Conservation (phyloP, 2,113 vertebrate species). For the Platichthys stellatus region DNA sequence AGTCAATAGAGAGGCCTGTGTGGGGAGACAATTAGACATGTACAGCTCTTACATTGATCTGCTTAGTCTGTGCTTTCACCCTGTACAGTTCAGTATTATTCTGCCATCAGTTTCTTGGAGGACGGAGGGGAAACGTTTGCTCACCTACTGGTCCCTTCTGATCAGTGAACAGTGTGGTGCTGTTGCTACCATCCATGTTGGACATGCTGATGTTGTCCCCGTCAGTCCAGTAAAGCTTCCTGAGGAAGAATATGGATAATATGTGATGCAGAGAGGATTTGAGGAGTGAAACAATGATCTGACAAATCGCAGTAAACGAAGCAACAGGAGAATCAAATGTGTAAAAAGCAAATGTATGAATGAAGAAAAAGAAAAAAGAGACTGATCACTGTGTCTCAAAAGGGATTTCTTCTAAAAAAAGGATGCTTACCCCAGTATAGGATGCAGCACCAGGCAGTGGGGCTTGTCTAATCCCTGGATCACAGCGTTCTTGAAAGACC, state of each 20-base stretch:
- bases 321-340: not conserved
- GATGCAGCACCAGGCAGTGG: constrained; percentile 92
- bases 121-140: constrained; percentile 24
- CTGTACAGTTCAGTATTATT: not conserved
- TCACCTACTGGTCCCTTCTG: constrained; percentile 94
- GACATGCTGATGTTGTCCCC: constrained; percentile 95
- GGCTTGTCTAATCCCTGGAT: constrained; percentile 96
- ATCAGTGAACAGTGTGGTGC: constrained; percentile 86
- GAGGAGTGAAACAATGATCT: not conserved
- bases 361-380: not conserved
- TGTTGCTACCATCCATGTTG: constrained; percentile 94
- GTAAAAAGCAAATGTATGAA: not conserved
- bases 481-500: constrained; percentile 96
- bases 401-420: too few species aligned
- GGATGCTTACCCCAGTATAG: constrained; percentile 85
- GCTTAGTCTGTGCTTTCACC: not conserved
- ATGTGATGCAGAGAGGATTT: not conserved
- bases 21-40: constrained; percentile 8
- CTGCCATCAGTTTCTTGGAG: not conserved
- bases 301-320: not conserved
- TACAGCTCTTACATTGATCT: not conserved
- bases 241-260: constrained; percentile 45
- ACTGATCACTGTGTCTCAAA: too few species aligned
- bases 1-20: constrained; percentile 93
- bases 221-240: constrained; percentile 96